Percentiles rank a stretch among this genome's conserved stretches.
Evolutionary conservation across 37 sponge, comb jelly and placozoan genomes (phyloP).

Genomic region (Halisarca cf. caerulea): DNA sequence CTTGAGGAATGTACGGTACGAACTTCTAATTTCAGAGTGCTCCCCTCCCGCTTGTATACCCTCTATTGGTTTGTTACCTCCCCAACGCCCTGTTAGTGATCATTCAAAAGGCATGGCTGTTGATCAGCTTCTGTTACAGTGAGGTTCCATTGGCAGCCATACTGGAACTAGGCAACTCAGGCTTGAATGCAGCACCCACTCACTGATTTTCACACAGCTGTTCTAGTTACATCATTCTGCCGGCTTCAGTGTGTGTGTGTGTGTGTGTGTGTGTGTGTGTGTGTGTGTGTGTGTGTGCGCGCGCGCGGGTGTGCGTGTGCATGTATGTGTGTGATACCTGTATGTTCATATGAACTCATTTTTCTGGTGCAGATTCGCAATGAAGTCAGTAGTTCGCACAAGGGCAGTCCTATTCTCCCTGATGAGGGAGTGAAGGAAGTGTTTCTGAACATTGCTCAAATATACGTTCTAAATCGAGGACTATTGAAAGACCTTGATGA

Average conservation of each 20-base stretch:
- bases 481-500: slow-evolving; percentile 69
- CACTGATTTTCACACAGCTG: no score
- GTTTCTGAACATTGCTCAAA: slow-evolving; percentile 63
- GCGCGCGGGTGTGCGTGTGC: background rate
- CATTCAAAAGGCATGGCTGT: no score
- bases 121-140: no score
- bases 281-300: no score
- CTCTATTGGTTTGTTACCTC: background rate
- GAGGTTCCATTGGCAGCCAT: no score
- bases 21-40: no score
- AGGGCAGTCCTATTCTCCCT: slow-evolving; percentile 50
- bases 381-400: slow-evolving; percentile 44
- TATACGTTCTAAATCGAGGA: slow-evolving; percentile 57
- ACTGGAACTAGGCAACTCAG: no score
- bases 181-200: no score
- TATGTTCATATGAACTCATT: background rate
- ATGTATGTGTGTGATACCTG: background rate
- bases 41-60: background rate
- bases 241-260: background rate
- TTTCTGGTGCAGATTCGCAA: slow-evolving; percentile 49
- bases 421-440: slow-evolving; percentile 55
- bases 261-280: background rate
- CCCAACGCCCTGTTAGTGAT: no score
- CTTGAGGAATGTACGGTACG: background rate
- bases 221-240: background rate